These are phyloP conservation scores for Ephydatia muelleri DNA, from an alignment of 37 sponge, comb jelly and placozoan species.

Conservation along the genomic window DNA sequence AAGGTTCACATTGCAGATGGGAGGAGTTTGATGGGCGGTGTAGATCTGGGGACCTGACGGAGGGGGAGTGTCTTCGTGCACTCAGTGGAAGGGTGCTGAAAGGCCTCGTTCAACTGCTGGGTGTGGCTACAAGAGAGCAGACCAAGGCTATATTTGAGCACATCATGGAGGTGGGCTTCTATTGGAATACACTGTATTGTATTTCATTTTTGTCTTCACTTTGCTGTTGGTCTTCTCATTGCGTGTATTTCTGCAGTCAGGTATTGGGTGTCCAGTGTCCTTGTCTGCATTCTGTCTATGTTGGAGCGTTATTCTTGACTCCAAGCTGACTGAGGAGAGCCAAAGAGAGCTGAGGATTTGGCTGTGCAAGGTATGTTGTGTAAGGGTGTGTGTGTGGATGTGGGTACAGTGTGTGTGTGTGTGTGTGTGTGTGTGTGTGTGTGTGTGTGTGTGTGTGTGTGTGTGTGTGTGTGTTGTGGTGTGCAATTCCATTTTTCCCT, in stretches of 20 bases:
- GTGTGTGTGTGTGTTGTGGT: not conserved
- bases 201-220: too few species aligned
- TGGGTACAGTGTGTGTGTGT: too few species aligned
- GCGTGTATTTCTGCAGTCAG: too few species aligned
- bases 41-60: not conserved
- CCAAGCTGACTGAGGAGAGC: conserved; percentile 18
- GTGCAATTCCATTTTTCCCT: not conserved
- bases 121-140: not conserved
- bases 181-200: not conserved
- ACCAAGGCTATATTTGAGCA: not conserved
- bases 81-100: not conserved
- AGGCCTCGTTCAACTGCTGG: not conserved
- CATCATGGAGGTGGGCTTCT: not conserved
- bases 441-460: too few species aligned
- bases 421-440: not conserved
- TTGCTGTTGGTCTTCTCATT: not conserved
- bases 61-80: not conserved
- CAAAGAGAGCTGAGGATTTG: conserved; percentile 2
- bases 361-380: conserved; percentile 14
- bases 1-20: not conserved
- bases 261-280: not conserved
- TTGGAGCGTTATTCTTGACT: conserved; percentile 25
- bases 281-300: conserved; percentile 7
- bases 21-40: not conserved
- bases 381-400: too few species aligned